Evolutionary conservation across 2,888 invertebrate species (phyloP), one percentile per base, ranked within the genome.

Genomic region (Callimorpha dominula): DNA sequence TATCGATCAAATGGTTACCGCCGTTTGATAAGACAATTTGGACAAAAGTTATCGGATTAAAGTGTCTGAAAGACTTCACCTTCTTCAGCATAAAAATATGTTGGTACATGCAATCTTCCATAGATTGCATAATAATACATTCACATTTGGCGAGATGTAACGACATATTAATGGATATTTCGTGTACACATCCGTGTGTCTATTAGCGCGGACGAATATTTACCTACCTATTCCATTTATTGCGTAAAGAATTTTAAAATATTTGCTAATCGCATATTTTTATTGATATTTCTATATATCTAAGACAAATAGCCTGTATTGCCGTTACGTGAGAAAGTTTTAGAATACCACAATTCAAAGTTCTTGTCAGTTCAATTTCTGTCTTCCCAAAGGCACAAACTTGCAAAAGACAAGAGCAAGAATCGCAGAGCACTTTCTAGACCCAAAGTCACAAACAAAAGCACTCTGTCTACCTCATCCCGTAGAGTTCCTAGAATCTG

Each of bases 161-260:
- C 49, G 49, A 46, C 49, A 14, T 42, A 54, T 40, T 54, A 54
- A 52, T 54, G 67, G 6, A 54, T n/a, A 43, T 54, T 42, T 50
- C 50, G 65, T 50, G 49, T 65, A 40, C 15, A 67, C 52, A 67
- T 12, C n/a, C 54, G n/a, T 12, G 31, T 54, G 17, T 42, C 40
- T 67, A 67, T 67, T 67, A 67, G 54, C 49, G 54, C 54, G 54
- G 31, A 42, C 54, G 54, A 40, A 67, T 67, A 67, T 54, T 67
- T 67, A 54, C 65, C 14, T 43, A 31, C 9, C 9, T 20, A 11
- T 40, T 11, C n/a, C 31, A 54, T 67, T 67, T 54, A n/a, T 67
- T 54, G 42, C 54, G 54, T 43, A 67, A 67, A 67, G 11, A 7
- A 6, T 46, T 65, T 46, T 65, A n/a, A 14, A 20, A 20, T 46